Evolutionary conservation across 2,113 vertebrate species (phyloP), one percentile per base, ranked within the genome.

Genomic region (Anolis sagrei): DNA sequence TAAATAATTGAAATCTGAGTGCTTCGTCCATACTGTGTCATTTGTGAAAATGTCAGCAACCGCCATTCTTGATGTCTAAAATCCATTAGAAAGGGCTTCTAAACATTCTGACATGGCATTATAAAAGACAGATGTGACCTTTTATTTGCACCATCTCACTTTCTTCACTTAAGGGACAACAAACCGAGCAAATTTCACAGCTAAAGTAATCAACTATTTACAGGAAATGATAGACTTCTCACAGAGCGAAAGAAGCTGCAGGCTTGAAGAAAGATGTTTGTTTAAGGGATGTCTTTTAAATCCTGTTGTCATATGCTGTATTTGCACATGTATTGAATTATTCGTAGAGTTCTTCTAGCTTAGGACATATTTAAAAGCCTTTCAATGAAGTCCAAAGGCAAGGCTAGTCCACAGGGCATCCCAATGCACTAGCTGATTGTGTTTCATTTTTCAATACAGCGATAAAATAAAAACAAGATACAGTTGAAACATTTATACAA

Each of bases 1-100:
- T 79, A 84, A 80, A 88, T 80, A 88, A 88, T 88, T 88, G 86
- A 88, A 88, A 88, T 69, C 48, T 8, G 70, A 88, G 34, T 88
- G 48, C 82, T 69, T 2, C 29, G 27, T 79, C 82, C 76, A 76
- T 72, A 75, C 44, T 84, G 32, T 83, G 72, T 88, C 86, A 80
- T 88, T 84, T 54, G 32, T 80, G 61, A 84, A 86, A 88, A 84
- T 88, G 86, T 88, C 86, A 88, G 86, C 51, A 84, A 66, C 61
- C 61, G 39, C 76, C 62, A 48, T 80, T 88, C 70, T 58, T 75
- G 82, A 80, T 84, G 69, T 84, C 72, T 84, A 80, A 88, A 88
- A 25, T 76, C 77, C n/a, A 81, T 84, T 32, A 11, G 58, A 9
- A 21, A 69, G 3, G 1, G 29, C 27, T 81, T 61, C 61, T 29